Conservation (phyloP, 2,888 invertebrate species). For the Taenaris catops region DNA sequence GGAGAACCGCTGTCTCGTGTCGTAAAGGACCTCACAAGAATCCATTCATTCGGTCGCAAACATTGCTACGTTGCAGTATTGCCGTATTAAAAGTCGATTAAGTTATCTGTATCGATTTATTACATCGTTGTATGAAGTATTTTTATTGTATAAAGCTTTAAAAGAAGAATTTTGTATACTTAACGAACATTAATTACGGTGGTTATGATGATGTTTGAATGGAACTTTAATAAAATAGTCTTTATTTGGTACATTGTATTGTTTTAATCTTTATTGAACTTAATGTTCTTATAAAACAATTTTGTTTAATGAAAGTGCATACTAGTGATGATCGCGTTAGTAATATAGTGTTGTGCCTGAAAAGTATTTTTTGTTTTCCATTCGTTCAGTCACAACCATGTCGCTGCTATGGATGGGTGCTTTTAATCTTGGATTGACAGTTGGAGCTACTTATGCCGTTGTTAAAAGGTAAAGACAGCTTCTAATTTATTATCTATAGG, state of each 20-base stretch:
- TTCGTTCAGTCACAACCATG: constrained; percentile 52
- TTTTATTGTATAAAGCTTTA: no score
- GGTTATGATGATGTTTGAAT: no score
- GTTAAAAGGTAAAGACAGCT: constrained; percentile 77
- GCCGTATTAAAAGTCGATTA: constrained; percentile 7
- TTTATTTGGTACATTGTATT: no score
- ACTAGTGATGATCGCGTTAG: background rate
- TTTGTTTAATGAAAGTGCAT: no score
- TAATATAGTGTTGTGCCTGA: constrained; percentile 6
- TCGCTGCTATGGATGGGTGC: constrained; percentile 82
- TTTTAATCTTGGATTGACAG: constrained; percentile 81
- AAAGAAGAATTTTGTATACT: no score
- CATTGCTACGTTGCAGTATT: constrained; percentile 36
- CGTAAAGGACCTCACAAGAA: constrained; percentile 37
- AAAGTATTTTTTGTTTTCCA: constrained; percentile 22
- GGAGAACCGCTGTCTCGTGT: constrained; percentile 51
- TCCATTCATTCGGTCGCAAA: constrained; percentile 46
- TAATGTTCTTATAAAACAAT: no score
- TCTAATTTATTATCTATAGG: no score
- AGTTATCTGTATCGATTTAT: constrained; percentile 19
- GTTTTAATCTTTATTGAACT: no score
- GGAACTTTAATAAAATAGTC: no score
- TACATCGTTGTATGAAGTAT: no score
- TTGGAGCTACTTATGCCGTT: constrained; percentile 82
- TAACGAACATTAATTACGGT: no score